These are phyloP conservation scores for Trogon melanurus DNA, from an alignment of 2,113 vertebrate species.

Conservation along the genomic window DNA sequence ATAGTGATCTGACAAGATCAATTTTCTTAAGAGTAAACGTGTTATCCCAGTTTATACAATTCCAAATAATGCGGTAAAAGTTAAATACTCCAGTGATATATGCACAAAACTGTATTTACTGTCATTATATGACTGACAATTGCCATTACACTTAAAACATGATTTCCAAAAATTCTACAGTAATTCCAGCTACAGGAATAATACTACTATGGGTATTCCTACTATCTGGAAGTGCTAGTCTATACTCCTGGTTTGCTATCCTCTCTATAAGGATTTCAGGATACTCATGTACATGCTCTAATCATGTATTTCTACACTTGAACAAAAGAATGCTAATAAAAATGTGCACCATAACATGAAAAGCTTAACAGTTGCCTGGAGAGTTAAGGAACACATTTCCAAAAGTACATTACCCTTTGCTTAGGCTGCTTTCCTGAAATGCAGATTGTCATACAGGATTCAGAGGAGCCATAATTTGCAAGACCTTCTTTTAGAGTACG, in stretches of 20 bases:
- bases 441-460: not conserved
- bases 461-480: conserved; percentile 12
- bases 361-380: not conserved
- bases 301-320: not conserved
- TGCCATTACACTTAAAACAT: not conserved
- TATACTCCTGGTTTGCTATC: not conserved
- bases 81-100: not conserved
- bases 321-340: not conserved
- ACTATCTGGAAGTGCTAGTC: not conserved
- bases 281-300: not conserved
- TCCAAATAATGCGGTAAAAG: not conserved
- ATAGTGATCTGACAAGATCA: not conserved
- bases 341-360: not conserved
- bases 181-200: not conserved
- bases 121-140: not conserved
- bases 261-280: not conserved
- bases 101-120: not conserved
- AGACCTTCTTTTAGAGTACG: not conserved
- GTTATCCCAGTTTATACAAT: not conserved
- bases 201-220: not conserved
- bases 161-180: not conserved
- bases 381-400: conserved; percentile 16
- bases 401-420: not conserved
- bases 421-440: conserved; percentile 10
- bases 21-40: not conserved